A percentile compares a stretch with the other conserved stretches of the same genome.
These are phyloP conservation scores for Antrozous pallidus DNA, from an alignment of 2,797 vertebrate genomes.

Conservation along the genomic window DNA sequence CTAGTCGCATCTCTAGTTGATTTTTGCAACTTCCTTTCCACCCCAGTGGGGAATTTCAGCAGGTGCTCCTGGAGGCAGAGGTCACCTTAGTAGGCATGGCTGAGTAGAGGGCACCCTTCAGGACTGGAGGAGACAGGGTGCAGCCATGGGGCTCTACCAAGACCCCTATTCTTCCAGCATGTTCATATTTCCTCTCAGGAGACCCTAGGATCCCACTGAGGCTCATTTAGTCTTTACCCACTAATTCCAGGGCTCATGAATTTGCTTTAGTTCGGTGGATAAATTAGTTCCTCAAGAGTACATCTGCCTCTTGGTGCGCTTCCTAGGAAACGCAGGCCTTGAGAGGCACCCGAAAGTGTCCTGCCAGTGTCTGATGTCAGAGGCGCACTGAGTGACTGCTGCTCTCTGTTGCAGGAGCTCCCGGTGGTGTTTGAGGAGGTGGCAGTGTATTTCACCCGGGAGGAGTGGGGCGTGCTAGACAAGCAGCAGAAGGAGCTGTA, in stretches of 20 bases:
- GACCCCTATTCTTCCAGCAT: not conserved
- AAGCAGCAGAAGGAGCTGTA: slow-evolving; percentile 72
- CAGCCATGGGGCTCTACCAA: not conserved
- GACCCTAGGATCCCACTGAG: not conserved
- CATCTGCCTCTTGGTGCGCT: not conserved
- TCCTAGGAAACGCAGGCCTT: not conserved
- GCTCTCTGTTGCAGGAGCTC: slow-evolving; percentile 53
- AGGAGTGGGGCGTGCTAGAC: slow-evolving; percentile 73
- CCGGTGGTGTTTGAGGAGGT: slow-evolving; percentile 75
- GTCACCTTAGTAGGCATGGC: not conserved
- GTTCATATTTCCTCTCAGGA: not conserved
- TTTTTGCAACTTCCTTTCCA: not conserved
- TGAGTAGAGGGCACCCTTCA: not conserved
- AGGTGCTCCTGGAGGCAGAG: not conserved
- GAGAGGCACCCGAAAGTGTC: not conserved
- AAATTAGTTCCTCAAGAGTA: not conserved
- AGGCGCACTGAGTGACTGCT: not conserved
- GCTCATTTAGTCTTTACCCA: not conserved
- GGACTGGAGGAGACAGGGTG: not conserved
- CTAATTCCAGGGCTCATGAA: not conserved
- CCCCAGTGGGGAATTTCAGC: not conserved
- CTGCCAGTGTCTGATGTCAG: rapidly evolving
- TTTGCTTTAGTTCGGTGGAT: not conserved
- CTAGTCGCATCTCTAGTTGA: too few species aligned
- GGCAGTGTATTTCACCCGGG: slow-evolving; percentile 73